Evolutionary conservation across 2,888 invertebrate species (phyloP).

Genomic region (Tetragonisca angustula): DNA sequence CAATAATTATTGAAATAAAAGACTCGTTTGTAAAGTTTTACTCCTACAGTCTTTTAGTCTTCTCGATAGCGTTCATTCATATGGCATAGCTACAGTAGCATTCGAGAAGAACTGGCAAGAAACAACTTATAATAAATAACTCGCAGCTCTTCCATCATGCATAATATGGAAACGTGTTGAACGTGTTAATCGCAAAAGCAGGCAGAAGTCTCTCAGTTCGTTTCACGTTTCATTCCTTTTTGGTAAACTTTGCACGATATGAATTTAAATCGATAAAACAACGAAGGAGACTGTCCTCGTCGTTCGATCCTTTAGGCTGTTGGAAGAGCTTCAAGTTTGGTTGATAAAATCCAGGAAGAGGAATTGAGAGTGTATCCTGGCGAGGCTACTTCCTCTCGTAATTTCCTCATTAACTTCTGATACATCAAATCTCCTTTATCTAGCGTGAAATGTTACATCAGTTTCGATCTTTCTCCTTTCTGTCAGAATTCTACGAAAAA

Average conservation of each 20-base stretch:
- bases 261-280: slow-evolving; percentile 60
- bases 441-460: not conserved
- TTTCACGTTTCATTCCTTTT: slow-evolving; percentile 41
- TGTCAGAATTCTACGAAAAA: not conserved
- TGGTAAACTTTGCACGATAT: slow-evolving; percentile 47
- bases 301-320: slow-evolving; percentile 66
- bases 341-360: slow-evolving; percentile 50
- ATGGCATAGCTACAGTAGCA: no score
- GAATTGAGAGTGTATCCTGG: not conserved
- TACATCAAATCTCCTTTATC: not conserved
- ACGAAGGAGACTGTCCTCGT: slow-evolving; percentile 15
- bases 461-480: not conserved
- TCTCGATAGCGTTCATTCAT: no score
- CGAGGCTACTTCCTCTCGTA: not conserved
- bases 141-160: no score
- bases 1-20: no score
- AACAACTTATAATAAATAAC: no score
- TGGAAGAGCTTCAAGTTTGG: slow-evolving; percentile 63
- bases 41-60: no score
- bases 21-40: no score
- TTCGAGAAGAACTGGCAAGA: no score
- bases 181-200: not conserved
- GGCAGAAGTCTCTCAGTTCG: slow-evolving; percentile 26
- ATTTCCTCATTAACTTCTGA: not conserved
- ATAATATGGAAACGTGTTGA: no score